phyloP scores from a whole-genome alignment of 2,113 vertebrate species.

The Gorsachius goisagi region DNA sequence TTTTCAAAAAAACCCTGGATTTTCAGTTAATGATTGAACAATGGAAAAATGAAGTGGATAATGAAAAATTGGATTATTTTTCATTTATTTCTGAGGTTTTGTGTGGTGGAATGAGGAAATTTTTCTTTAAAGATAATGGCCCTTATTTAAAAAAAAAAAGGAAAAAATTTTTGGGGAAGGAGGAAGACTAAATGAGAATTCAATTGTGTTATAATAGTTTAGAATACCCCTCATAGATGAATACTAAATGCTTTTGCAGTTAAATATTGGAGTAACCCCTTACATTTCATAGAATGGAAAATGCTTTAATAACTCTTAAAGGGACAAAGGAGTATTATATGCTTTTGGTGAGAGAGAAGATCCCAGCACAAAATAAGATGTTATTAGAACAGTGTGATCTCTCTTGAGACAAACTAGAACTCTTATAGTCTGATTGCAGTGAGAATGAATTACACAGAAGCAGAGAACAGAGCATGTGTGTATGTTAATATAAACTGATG shows the following conservation, averaged over 20 bases:
- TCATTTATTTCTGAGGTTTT: background rate
- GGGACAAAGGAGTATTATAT: background rate
- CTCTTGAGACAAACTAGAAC: background rate
- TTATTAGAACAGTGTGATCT: background rate
- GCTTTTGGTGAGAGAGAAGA: background rate
- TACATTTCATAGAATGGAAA: background rate
- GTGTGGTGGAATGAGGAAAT: background rate
- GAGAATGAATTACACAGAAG: background rate
- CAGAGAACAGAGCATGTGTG: background rate
- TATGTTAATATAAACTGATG: background rate
- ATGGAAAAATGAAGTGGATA: background rate
- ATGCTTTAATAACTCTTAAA: background rate
- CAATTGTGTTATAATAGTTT: background rate
- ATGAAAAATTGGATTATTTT: background rate
- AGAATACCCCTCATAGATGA: background rate
- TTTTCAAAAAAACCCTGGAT: background rate
- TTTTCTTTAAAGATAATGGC: background rate
- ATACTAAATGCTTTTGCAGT: background rate
- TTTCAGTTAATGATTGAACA: background rate
- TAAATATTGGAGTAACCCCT: background rate
- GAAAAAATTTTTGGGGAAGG: background rate
- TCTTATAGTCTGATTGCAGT: background rate
- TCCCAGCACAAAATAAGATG: background rate
- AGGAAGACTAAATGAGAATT: background rate
- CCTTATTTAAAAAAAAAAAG: background rate